phyloP scores from a whole-genome alignment of 2,113 vertebrate species.

The Bubo blakistoni region DNA sequence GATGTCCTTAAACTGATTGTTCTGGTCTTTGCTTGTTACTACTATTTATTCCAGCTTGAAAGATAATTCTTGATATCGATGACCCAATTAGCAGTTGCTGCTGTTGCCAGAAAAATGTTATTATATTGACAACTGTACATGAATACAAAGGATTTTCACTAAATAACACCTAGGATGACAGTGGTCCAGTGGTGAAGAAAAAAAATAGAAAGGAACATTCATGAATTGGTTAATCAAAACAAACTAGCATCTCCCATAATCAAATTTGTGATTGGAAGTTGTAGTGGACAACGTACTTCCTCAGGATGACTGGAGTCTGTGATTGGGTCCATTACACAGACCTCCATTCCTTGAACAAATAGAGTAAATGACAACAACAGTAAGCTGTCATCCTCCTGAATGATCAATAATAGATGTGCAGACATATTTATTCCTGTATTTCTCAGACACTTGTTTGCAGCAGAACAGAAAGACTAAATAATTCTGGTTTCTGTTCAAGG shows the following conservation, averaged over 20 bases:
- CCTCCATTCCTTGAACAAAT: not conserved
- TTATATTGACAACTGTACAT: not conserved
- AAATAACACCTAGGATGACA: not conserved
- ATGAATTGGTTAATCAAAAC: not conserved
- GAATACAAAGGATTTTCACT: not conserved
- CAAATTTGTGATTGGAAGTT: not conserved
- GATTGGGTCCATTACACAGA: not conserved
- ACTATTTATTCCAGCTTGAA: not conserved
- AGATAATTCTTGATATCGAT: not conserved
- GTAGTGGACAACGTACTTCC: not conserved
- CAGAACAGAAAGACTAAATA: not conserved
- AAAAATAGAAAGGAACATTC: not conserved
- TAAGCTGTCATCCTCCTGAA: not conserved
- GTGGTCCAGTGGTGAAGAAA: not conserved
- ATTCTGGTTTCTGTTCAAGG: not conserved
- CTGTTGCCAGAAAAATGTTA: not conserved
- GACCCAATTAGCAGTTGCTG: not conserved
- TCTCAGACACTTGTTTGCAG: not conserved
- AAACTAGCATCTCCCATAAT: not conserved
- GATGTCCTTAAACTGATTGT: not conserved
- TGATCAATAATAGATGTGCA: not conserved
- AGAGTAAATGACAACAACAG: not conserved
- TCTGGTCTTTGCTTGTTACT: not conserved
- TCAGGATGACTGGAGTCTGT: not conserved
- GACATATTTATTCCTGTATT: not conserved